Base-by-base conservation (phyloP, 2,888 invertebrate genomes). In the Morpho achilles region DNA sequence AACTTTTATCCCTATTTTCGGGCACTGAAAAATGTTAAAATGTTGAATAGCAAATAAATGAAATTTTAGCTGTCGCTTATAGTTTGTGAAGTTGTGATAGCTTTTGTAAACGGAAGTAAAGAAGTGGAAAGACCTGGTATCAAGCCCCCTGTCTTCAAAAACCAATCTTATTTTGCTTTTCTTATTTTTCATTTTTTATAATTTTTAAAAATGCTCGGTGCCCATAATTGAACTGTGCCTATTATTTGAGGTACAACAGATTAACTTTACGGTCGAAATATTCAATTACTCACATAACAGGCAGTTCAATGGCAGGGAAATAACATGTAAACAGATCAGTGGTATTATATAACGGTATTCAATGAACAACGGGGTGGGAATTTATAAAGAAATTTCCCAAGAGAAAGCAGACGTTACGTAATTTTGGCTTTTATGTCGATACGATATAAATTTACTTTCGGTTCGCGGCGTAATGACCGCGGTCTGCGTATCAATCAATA, bases 341-440 rank as follows among this genome's bases (percentile, higher is more conserved):
- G 49, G 49, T 4, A 32, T 53, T 53, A n/a, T 40, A n/a, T 61
- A 58, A 61, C 49, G 47, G 16, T 55, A 58, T 58, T 58, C 52
- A 58, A 61, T 58, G 58, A 61, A 55, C 56, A 44, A 46, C 46
- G 49, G 61, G 61, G 47, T 61, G 61, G 61, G 61, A 61, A 61
- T 23, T 50, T 39, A 45, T 8, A 45, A 46, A 49, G 51, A 56
- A 53, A 45, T 44, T 53, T 55, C 52, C 43, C 46, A 9, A 47
- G 61, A 53, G 61, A 61, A 61, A 61, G 61, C 10, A n/a, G 32
- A 23, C 16, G 41, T 61, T 61, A 50, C 47, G 40, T 58, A 16
- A 56, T 50, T 53, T 58, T 43, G 22, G 52, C 54, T 49, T 47
- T 47, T 53, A 58, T 52, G 43, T 43, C 49, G 40, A 58, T 53